Percentiles rank a stretch among this genome's conserved stretches.
These are phyloP conservation scores for Cosmia pyralina DNA, from an alignment of 2,888 invertebrate genomes.

Conservation along the genomic window DNA sequence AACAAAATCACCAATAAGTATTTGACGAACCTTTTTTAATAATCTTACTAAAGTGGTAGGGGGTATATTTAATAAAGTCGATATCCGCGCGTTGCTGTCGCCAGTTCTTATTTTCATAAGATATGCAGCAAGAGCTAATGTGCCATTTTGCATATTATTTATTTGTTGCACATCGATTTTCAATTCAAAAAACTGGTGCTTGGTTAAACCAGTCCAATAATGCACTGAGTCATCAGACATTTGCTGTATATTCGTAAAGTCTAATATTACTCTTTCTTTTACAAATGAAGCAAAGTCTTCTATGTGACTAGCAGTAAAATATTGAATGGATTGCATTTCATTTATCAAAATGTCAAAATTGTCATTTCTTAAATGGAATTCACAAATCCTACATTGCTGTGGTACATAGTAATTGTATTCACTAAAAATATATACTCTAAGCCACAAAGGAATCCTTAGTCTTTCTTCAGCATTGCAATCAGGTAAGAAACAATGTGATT, in stretches of 20 bases:
- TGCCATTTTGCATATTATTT: conserved; percentile 15
- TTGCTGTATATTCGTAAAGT: conserved; percentile 1
- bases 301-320: conserved; percentile 11
- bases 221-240: conserved; percentile 19
- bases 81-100: conserved; percentile 15
- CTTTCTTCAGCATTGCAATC: neutral
- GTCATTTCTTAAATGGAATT: conserved; percentile 14
- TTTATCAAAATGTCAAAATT: conserved; percentile 10
- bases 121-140: conserved; percentile 18
- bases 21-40: conserved; percentile 1
- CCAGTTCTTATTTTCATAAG: conserved; percentile 17
- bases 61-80: neutral
- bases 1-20: conserved; percentile 13
- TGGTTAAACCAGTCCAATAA: conserved; percentile 13
- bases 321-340: neutral
- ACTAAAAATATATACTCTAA: conserved; percentile 13
- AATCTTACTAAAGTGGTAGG: conserved; percentile 4
- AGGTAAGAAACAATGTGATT: conserved; percentile 1
- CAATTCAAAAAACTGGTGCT: conserved; percentile 14
- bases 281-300: conserved; percentile 9
- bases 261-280: conserved; percentile 11
- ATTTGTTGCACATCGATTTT: conserved; percentile 11
- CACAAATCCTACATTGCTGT: conserved; percentile 20
- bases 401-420: conserved; percentile 24
- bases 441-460: conserved; percentile 4